Evolutionary conservation across 2,888 invertebrate species (phyloP).

Genomic region (Teleogryllus oceanicus): DNA sequence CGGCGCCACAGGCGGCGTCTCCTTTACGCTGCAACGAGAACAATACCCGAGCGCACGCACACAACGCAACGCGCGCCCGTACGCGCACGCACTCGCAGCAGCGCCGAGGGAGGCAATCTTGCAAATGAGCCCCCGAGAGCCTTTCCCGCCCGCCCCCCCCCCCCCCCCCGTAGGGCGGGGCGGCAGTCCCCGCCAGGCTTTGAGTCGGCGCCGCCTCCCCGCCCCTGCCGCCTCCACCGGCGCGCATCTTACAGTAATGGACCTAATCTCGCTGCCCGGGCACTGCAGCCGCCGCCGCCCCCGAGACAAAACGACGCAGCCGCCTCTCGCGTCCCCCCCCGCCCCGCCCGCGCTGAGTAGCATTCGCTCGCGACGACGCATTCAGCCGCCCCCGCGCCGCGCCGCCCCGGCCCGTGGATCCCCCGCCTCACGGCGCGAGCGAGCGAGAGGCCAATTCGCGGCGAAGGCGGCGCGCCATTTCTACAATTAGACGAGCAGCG

Average conservation of each 20-base stretch:
- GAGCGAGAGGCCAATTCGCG: not conserved
- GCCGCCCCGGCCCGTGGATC: not conserved
- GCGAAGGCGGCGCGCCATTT: not conserved
- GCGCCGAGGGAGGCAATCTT: constrained; percentile 6
- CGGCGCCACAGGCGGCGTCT: not conserved
- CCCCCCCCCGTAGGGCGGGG: not conserved
- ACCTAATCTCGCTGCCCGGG: constrained; percentile 18
- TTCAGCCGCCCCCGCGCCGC: not conserved
- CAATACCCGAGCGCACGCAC: not conserved
- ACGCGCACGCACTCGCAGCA: not conserved
- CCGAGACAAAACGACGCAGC: not conserved
- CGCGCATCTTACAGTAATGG: constrained; percentile 7
- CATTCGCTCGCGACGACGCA: not conserved
- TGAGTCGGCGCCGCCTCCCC: not conserved
- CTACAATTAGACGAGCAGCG: not conserved
- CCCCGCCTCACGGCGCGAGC: not conserved
- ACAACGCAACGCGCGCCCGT: not conserved
- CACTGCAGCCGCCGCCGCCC: not conserved
- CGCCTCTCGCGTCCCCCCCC: not conserved
- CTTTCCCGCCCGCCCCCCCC: not conserved
- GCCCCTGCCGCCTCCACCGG: constrained; percentile 18
- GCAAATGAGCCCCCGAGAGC: constrained; percentile 4
- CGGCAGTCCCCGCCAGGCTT: constrained; percentile 1
- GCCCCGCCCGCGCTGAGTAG: not conserved
- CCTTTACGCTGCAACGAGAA: constrained; percentile 5